A percentile compares a stretch with the other conserved stretches of the same genome.
Conservation (phyloP, 2,797 vertebrate genomes). For the Galaxias olidus region DNA sequence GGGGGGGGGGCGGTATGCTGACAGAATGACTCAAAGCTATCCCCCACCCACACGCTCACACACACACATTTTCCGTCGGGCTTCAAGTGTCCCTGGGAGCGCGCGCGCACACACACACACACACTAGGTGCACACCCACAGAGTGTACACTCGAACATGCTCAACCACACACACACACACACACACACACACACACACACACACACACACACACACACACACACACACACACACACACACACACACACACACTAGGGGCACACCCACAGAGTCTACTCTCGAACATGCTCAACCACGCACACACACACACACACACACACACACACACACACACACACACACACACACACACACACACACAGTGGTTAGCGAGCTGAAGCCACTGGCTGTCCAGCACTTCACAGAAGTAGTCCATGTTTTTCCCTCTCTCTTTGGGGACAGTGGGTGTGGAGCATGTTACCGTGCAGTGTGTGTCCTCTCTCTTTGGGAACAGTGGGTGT, state of each 20-base stretch:
- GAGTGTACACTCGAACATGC: not conserved
- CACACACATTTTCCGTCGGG: not conserved
- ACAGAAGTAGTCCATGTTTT: too few relatives aligned
- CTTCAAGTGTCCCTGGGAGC: slow-evolving; percentile 1
- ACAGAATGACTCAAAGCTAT: slow-evolving; percentile 6
- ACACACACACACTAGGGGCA: not conserved
- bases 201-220: slow-evolving; percentile 4
- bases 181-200: not conserved
- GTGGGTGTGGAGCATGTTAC: too few relatives aligned
- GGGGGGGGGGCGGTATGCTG: not conserved
- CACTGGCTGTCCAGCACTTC: too few relatives aligned
- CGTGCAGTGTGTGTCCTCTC: too few relatives aligned
- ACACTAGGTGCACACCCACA: not conserved
- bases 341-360: not conserved
- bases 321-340: not conserved
- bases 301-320: not conserved
- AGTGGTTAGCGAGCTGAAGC: too few relatives aligned
- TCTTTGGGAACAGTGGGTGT: too few relatives aligned
- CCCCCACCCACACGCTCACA: slow-evolving; percentile 7
- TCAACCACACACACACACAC: not conserved
- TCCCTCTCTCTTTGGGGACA: too few relatives aligned
- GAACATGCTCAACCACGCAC: not conserved
- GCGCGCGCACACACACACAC: not conserved
- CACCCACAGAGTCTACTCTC: not conserved
- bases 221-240: slow-evolving; percentile 6